Evolutionary conservation across 1,140 invertebrate species (phyloP), one percentile per base, ranked within the genome.

Genomic region (Pectinophora gossypiella): DNA sequence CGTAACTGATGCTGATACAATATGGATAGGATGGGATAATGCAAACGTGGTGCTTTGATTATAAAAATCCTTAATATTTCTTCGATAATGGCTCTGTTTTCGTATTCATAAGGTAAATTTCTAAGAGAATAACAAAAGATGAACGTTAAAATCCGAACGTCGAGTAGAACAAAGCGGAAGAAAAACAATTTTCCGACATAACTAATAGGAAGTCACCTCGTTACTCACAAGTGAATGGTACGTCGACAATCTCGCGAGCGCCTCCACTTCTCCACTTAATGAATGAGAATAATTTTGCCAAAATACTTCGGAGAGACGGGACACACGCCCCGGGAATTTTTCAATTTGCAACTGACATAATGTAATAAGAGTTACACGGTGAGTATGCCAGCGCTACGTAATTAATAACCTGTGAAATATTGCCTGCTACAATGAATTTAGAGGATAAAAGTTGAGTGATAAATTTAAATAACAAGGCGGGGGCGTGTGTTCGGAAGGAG

Each of bases 391-490:
- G 66, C 68, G 70, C 70, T 79, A 68, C 67, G 77, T 84, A 86
- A 86, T 86, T 86, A 86, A 86, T 86, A 86, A 82, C 72, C 77
- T 72, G 76, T 86, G 77, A 86, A 86, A 81, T 86, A 86, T 86
- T 86, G 83, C 83, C 79, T 84, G 80, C 74, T 83, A 83, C 80
- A 78, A 81, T 81, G 76, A 84, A 84, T 86, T 85, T 86, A 81
- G 72, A 79, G 73, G 72, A 84, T 83, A 83, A 85, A 86, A 86
- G 80, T 86, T 86, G 80, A 83, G 81, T 83, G 81, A 85, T 86
- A 86, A 86, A 86, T 86, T 85, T 82, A 78, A 80, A 83, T 85
- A 86, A 85, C 77, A 82, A 76, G 73, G 55, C 48, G 36, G 43
- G 54, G 61, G 59, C 55, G 72, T 67, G 60, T 62, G 68, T 57